Conservation (phyloP, 2,888 invertebrate species). For the Rhabditoides inermis region DNA sequence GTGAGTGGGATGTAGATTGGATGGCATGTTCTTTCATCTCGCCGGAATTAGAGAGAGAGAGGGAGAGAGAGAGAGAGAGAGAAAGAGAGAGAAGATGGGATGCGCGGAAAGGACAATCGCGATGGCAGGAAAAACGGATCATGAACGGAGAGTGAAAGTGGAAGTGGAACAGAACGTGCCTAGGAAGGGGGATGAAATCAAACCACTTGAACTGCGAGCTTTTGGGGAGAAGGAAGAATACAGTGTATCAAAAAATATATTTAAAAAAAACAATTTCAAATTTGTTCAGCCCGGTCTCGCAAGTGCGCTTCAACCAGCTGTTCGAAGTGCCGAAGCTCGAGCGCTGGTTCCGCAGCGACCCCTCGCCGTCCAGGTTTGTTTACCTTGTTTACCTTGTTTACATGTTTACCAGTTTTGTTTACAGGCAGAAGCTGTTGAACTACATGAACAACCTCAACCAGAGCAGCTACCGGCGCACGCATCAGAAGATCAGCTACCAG, state of each 20-base stretch:
- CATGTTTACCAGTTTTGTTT: too few relatives aligned
- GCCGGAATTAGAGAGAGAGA: too few relatives aligned
- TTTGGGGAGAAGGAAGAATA: too few relatives aligned
- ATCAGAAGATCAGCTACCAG: slow-evolving; percentile 38
- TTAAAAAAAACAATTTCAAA: too few relatives aligned
- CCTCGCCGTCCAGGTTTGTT: slow-evolving; percentile 92
- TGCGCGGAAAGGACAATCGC: not conserved
- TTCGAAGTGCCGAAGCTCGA: slow-evolving; percentile 88
- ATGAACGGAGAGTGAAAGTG: not conserved
- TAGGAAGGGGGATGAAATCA: too few relatives aligned
- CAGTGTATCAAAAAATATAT: too few relatives aligned
- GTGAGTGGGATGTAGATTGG: too few relatives aligned
- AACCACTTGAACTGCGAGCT: too few relatives aligned
- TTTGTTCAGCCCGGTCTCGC: slow-evolving; percentile 33
- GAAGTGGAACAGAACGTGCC: too few relatives aligned
- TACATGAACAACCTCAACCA: slow-evolving; percentile 88
- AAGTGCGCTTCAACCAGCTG: slow-evolving; percentile 39
- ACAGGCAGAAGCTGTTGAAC: slow-evolving; percentile 88
- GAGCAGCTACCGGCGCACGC: slow-evolving; percentile 68
- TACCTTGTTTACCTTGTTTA: too few relatives aligned
- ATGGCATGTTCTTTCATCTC: too few relatives aligned
- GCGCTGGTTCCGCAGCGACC: slow-evolving; percentile 84
- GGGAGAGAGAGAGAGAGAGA: not conserved
- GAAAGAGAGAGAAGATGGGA: not conserved
- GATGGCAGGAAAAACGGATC: not conserved